Conservation (phyloP, 1,140 invertebrate genomes). For the Galleria mellonella region DNA sequence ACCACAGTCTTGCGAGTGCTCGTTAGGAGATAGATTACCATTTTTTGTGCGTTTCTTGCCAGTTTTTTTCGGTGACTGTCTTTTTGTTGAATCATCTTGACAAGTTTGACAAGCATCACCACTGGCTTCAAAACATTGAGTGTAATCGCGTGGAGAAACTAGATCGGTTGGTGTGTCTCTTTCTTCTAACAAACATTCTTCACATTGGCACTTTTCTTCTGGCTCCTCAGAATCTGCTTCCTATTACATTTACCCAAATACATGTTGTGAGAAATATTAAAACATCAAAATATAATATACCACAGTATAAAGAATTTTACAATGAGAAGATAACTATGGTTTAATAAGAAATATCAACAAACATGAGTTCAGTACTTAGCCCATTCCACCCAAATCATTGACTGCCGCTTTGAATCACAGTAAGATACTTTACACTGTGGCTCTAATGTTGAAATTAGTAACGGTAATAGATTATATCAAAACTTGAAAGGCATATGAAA, state of each 20-base stretch:
- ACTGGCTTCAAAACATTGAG: constrained; percentile 38
- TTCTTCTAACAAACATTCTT: constrained; percentile 60
- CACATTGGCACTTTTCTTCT: constrained; percentile 65
- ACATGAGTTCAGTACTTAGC: no score
- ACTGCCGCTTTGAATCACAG: no score
- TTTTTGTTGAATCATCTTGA: constrained; percentile 46
- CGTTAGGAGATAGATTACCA: constrained; percentile 77
- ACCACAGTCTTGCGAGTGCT: constrained; percentile 87
- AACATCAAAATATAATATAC: background rate
- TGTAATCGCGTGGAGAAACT: constrained; percentile 45
- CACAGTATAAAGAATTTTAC: background rate
- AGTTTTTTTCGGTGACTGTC: constrained; percentile 43
- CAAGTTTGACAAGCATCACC: constrained; percentile 52
- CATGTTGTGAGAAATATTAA: constrained; percentile 5
- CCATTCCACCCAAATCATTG: no score
- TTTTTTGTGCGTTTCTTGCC: constrained; percentile 48
- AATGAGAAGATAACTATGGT: background rate
- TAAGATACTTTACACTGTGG: no score
- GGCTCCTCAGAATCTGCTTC: constrained; percentile 65
- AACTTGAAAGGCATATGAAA: no score
- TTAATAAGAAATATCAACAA: no score
- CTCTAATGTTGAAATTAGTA: no score
- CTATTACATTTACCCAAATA: no score
- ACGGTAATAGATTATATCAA: no score
- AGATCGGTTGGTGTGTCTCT: constrained; percentile 58